Base-by-base conservation (phyloP, 2,113 vertebrate species). In the Ctenomys sociabilis region DNA sequence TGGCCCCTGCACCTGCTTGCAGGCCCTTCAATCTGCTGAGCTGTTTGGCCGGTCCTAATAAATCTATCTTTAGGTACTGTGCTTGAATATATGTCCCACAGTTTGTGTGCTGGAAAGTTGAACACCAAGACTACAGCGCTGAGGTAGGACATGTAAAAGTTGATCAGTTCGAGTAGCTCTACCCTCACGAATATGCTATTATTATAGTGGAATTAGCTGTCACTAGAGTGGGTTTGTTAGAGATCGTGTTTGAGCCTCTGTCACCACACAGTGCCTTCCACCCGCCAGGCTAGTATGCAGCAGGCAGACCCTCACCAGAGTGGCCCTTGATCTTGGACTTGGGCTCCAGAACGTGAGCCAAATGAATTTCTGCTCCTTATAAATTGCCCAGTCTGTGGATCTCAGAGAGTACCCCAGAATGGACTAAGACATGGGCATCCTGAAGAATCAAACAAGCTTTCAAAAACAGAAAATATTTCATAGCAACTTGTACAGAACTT, bases 381-480 rank as follows among this genome's bases (percentile, higher is more conserved):
- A 28, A 84, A 19, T n/a, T 6, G 5, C 32, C 45, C 16, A 28
- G 3, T 52, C 45, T n/a, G 12, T 64, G 35, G 35, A 5, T 57
- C 30, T 82, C 17, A 16, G 21, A 37, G 4, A 93, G 52, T 19
- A 72, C 24, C 85, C 26, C 24, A 70, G 54, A 87, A 37, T 88
- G n/a, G 26, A 16, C 52, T 32, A 26, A 75, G 19, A 72, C 66
- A 78, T 49, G 43, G 70, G n/a, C 14, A 52, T 91, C 32, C 30
- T 72, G 66, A 49, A 32, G 28, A 80, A 17, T 85, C 24, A n/a
- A 81, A 83, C 43, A 66, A 82, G 45, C 7, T 3, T 85, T 17
- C 64, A 96, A 78, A 97, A 61, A 32, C 17, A 7, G 52, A 93
- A 95, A 66, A n/a, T 35, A 63, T 84, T 90, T 81, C 57, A 88